Percentiles rank a stretch among this genome's conserved stretches.
These are phyloP conservation scores for Tethea ocularis DNA, from an alignment of 2,888 invertebrate species.

Conservation along the genomic window DNA sequence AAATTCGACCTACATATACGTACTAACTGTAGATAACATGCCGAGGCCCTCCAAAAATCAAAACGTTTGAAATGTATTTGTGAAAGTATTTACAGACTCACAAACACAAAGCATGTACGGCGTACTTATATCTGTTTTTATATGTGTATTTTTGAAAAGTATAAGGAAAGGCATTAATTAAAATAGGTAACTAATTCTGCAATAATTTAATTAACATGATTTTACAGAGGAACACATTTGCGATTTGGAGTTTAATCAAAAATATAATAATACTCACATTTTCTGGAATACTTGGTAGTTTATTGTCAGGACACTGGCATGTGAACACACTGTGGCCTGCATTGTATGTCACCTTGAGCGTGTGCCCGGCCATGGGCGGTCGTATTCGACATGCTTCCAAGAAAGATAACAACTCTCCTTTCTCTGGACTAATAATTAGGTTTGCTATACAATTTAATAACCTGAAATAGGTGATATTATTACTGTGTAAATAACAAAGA, in stretches of 20 bases:
- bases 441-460: slow-evolving; percentile 93
- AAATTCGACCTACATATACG: no score
- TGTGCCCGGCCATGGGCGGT: slow-evolving; percentile 72
- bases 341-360: slow-evolving; percentile 67
- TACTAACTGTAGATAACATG: no score
- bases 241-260: no score
- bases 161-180: no score
- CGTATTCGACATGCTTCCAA: slow-evolving; percentile 69
- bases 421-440: slow-evolving; percentile 84
- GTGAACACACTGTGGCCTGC: slow-evolving; percentile 71
- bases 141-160: no score
- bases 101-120: no score
- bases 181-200: no score
- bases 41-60: no score
- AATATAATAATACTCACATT: slow-evolving; percentile 88
- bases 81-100: no score
- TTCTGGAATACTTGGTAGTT: slow-evolving; percentile 96
- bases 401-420: slow-evolving; percentile 64
- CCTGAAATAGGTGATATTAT: slow-evolving; percentile 67
- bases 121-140: no score
- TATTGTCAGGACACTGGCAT: slow-evolving; percentile 91
- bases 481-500: not conserved
- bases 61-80: no score
- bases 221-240: not conserved
- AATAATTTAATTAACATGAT: no score